phyloP scores from a whole-genome alignment of 1,140 invertebrate species.

The Drosophila repletoides region DNA sequence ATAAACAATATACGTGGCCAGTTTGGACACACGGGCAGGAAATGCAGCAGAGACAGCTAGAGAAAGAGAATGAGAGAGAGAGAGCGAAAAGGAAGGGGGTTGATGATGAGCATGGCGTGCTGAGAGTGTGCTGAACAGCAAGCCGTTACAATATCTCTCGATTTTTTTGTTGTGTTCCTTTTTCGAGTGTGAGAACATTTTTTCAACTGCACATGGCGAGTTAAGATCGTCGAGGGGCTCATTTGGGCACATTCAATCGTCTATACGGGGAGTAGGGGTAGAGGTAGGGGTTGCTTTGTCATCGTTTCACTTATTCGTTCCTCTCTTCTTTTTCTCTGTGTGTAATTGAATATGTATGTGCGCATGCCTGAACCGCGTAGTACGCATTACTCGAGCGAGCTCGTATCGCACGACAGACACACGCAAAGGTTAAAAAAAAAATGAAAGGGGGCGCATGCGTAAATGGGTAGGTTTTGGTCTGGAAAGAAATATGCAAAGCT shows the following conservation, averaged over 20 bases:
- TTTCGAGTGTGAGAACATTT: slow-evolving; percentile 74
- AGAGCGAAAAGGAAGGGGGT: background rate
- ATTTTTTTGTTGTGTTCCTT: no score
- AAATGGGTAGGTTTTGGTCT: background rate
- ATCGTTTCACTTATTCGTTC: slow-evolving; percentile 49
- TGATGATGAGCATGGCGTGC: slow-evolving; percentile 52
- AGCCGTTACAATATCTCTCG: slow-evolving; percentile 74
- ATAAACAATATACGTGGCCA: slow-evolving; percentile 77
- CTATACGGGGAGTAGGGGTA: no score
- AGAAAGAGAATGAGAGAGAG: background rate
- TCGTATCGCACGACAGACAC: slow-evolving; percentile 66
- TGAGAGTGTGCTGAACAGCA: slow-evolving; percentile 71
- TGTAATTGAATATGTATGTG: slow-evolving; percentile 79
- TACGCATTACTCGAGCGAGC: no score
- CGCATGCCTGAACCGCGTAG: slow-evolving; percentile 65
- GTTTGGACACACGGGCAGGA: slow-evolving; percentile 57
- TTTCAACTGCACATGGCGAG: slow-evolving; percentile 69
- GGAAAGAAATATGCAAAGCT: background rate
- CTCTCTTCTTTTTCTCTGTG: slow-evolving; percentile 22
- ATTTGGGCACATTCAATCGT: slow-evolving; percentile 59
- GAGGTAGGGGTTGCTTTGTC: slow-evolving; percentile 50
- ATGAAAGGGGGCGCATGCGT: slow-evolving; percentile 36
- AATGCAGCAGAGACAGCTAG: slow-evolving; percentile 46
- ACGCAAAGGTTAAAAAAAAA: slow-evolving; percentile 38
- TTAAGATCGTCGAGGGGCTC: slow-evolving; percentile 45